A percentile compares a stretch with the other conserved stretches of the same genome.
These are phyloP conservation scores for Taurulus bubalis DNA, from an alignment of 2,113 vertebrate species.

Conservation along the genomic window DNA sequence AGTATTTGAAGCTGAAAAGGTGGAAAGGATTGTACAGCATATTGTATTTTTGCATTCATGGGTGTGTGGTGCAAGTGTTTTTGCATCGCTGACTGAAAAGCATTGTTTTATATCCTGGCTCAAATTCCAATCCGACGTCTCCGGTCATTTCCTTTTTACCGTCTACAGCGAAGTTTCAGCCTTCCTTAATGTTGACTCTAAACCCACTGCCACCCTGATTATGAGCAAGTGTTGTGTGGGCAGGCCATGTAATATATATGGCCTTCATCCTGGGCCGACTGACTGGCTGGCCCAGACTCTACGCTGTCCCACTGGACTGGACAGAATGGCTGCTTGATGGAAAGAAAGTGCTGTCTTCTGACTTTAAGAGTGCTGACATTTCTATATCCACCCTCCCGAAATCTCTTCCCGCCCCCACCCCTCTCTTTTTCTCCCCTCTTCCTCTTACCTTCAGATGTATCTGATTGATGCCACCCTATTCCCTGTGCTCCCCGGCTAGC, in stretches of 20 bases:
- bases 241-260: constrained; percentile 71
- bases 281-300: constrained; percentile 49
- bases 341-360: constrained; percentile 72
- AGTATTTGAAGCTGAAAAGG: constrained; percentile 35
- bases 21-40: constrained; percentile 1
- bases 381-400: constrained; percentile 45
- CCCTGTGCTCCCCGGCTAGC: constrained; percentile 23
- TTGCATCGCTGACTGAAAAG: constrained; percentile 24
- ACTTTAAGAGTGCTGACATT: constrained; percentile 80
- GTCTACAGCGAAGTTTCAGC: constrained; percentile 29
- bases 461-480: constrained; percentile 54
- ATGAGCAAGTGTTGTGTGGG: constrained; percentile 52
- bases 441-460: constrained; percentile 36
- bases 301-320: constrained; percentile 63
- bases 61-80: constrained; percentile 4
- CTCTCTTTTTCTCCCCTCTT: background rate
- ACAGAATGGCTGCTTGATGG: constrained; percentile 58
- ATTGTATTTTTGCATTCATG: background rate
- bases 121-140: constrained; percentile 11
- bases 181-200: constrained; percentile 44
- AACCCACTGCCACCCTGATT: constrained; percentile 26
- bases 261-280: constrained; percentile 36
- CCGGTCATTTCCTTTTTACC: constrained; percentile 16
- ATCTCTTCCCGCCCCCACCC: constrained; percentile 16
- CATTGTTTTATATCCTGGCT: constrained; percentile 52